A percentile compares a stretch with the other conserved stretches of the same genome.
Evolutionary conservation across 2,797 vertebrate genomes (phyloP).

Genomic region (Lates japonicus): DNA sequence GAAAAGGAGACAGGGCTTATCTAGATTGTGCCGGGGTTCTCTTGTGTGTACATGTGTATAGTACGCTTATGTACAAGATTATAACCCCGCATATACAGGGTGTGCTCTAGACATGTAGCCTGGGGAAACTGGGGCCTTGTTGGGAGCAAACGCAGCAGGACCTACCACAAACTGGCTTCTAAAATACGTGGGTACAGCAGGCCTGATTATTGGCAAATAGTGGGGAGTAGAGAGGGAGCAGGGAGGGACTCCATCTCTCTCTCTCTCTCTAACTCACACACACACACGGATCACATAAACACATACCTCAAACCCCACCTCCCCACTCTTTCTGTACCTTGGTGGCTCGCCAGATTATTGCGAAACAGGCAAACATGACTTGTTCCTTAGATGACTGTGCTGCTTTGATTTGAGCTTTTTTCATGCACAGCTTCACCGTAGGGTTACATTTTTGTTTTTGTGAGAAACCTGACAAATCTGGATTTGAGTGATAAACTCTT

Average conservation of each 20-base stretch:
- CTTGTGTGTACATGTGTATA: constrained; percentile 1
- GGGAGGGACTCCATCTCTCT: constrained; percentile 32
- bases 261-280: constrained; percentile 48
- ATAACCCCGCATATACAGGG: constrained; percentile 39
- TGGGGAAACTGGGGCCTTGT: constrained; percentile 77
- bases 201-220: constrained; percentile 86
- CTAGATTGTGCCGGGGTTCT: constrained; percentile 61
- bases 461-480: neutral
- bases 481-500: neutral
- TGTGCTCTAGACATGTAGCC: constrained; percentile 82
- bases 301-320: constrained; percentile 58
- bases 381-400: constrained; percentile 26
- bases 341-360: constrained; percentile 68
- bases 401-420: constrained; percentile 61
- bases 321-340: constrained; percentile 42
- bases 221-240: constrained; percentile 67
- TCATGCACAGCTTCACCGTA: constrained; percentile 22
- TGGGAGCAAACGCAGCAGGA: constrained; percentile 81
- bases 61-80: constrained; percentile 32
- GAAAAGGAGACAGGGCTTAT: constrained; percentile 59
- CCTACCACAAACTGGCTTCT: constrained; percentile 80
- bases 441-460: constrained; percentile 14
- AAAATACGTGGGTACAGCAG: constrained; percentile 78
- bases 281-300: constrained; percentile 51
- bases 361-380: constrained; percentile 56